Base-by-base conservation (phyloP, 2,888 invertebrate genomes). In the Lasiommata megera region DNA sequence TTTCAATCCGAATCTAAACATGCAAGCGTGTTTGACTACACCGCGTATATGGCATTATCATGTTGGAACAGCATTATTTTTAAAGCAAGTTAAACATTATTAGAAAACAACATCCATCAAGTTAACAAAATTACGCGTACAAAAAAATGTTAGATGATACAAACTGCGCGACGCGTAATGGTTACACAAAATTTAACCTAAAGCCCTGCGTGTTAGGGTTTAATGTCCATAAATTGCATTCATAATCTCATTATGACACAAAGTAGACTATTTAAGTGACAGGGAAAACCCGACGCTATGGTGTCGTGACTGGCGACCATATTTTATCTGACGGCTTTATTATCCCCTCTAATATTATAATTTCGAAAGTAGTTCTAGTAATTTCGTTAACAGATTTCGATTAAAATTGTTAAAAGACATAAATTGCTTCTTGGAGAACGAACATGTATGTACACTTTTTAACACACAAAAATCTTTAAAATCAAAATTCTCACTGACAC, bases 41-140 rank as follows among this genome's bases (percentile, higher is more conserved):
- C n/a, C n/a, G n/a, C n/a, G n/a, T n/a, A n/a, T n/a, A 23, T 23
- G 23, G 3, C 34, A 11, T 1, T 34, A 34, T 34, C 34, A 34
- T 11, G 34, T 11, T 11, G 11, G 11, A 11, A 34, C 34, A 11
- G 11, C 11, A 34, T 34, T 11, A 11, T 11, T 14, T 46, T 16
- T 14, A 46, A 16, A 9, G 28, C 6, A 28, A 28, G 17, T 11
- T 17, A 47, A 18, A 48, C n/a, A n/a, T n/a, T n/a, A n/a, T n/a
- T n/a, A n/a, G n/a, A n/a, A 50, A 51, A 51, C 51, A 38, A 51
- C 38, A 36, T 51, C 38, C 34, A 51, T 51, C 38, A 51, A 37
- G 17, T 12, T 36, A 48, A 48, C 36, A 9, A 48, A 48, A 36
- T 40, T 11, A 16, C 28, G 11, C n/a, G 29, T 29, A 51, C 18